Conservation (phyloP, 37 sponge, comb jelly and placozoan genomes). For the Cliona cf. orientalis region DNA sequence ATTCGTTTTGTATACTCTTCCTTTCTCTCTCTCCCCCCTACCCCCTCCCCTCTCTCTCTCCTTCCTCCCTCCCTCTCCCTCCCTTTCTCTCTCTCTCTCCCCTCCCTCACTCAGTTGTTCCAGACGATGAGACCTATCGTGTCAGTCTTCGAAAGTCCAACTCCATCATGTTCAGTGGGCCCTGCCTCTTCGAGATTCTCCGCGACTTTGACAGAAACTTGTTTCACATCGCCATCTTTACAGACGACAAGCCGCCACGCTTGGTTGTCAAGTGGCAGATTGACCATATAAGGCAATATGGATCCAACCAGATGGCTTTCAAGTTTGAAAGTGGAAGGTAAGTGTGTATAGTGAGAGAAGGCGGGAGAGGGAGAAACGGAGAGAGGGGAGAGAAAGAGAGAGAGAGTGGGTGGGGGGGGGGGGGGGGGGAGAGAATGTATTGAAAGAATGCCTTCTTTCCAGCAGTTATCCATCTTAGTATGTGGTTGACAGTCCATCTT, state of each 20-base stretch:
- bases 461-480: too few relatives aligned
- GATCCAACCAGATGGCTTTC: slow-evolving; percentile 68
- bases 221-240: slow-evolving; percentile 68
- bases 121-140: slow-evolving; percentile 48
- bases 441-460: too few relatives aligned
- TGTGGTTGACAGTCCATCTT: too few relatives aligned
- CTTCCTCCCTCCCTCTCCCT: neutral
- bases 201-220: slow-evolving; percentile 44
- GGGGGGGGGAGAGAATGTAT: too few relatives aligned
- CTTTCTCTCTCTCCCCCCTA: too few relatives aligned
- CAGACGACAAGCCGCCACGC: slow-evolving; percentile 43
- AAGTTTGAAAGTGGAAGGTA: slow-evolving; percentile 84
- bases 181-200: slow-evolving; percentile 61
- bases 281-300: slow-evolving; percentile 84
- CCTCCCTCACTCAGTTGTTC: slow-evolving; percentile 23
- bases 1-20: too few relatives aligned
- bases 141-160: slow-evolving; percentile 55
- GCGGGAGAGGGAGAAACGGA: too few relatives aligned
- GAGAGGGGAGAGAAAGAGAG: too few relatives aligned
- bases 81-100: slow-evolving; percentile 36
- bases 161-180: slow-evolving; percentile 43
- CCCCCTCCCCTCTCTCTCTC: too few relatives aligned
- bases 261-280: slow-evolving; percentile 87
- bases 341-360: neutral
- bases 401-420: too few relatives aligned